A percentile compares a stretch with the other conserved stretches of the same genome.
Conservation (phyloP, 2,113 vertebrate species). For the Oryzias celebensis region DNA sequence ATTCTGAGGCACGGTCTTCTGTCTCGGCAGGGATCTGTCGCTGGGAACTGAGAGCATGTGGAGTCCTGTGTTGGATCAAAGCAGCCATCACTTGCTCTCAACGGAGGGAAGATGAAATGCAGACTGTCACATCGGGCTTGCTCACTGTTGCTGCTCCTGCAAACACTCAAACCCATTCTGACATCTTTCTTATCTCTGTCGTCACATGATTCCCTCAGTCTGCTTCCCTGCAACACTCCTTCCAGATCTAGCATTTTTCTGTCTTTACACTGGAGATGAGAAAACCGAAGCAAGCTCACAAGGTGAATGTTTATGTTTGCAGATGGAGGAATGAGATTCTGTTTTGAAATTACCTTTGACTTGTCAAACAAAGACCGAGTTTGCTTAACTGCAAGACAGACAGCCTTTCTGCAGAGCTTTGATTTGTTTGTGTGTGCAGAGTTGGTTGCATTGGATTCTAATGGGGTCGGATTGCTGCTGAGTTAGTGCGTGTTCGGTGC, state of each 20-base stretch:
- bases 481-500: slow-evolving; percentile 22
- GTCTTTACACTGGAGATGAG: slow-evolving; percentile 3
- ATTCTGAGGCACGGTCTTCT: slow-evolving; percentile 5
- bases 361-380: slow-evolving; percentile 35
- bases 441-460: slow-evolving; percentile 28
- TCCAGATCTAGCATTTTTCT: slow-evolving; percentile 8
- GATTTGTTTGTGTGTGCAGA: slow-evolving; percentile 15
- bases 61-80: slow-evolving; percentile 58
- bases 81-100: slow-evolving; percentile 50
- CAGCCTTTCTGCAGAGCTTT: not conserved
- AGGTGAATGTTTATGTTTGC: slow-evolving; percentile 34
- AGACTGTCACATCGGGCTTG: slow-evolving; percentile 49
- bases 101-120: slow-evolving; percentile 41
- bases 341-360: slow-evolving; percentile 20
- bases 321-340: slow-evolving; percentile 19
- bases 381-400: slow-evolving; percentile 37
- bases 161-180: slow-evolving; percentile 29
- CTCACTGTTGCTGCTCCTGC: slow-evolving; percentile 31
- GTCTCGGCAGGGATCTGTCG: not conserved
- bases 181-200: slow-evolving; percentile 42
- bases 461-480: slow-evolving; percentile 40
- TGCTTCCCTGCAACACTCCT: not conserved
- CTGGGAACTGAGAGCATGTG: slow-evolving; percentile 41
- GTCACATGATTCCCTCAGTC: slow-evolving; percentile 27
- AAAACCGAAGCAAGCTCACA: slow-evolving; percentile 1